Conservation (phyloP, 2,888 invertebrate species). For the Drosophila paranaensis region DNA sequence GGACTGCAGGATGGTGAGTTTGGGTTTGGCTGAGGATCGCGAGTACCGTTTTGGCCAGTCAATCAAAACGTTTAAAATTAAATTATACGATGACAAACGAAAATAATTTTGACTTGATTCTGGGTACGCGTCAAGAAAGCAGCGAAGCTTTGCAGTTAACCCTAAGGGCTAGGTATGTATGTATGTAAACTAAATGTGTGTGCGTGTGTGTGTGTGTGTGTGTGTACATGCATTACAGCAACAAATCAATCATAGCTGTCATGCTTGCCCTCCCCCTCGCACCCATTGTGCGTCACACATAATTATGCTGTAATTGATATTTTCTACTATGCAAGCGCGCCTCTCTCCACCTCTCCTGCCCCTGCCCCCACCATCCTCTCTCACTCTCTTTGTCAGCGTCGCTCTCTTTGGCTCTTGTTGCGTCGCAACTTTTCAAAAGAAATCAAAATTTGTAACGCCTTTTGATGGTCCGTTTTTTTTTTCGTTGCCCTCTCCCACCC, state of each 20-base stretch:
- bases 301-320: slow-evolving; percentile 81
- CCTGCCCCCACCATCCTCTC: neutral
- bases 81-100: slow-evolving; percentile 78
- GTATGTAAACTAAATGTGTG: neutral
- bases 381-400: slow-evolving; percentile 27
- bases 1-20: neutral
- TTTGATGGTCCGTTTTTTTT: slow-evolving; percentile 65
- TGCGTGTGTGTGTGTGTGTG: neutral
- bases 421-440: slow-evolving; percentile 78
- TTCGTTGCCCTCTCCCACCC: neutral
- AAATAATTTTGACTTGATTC: slow-evolving; percentile 56
- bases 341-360: no score
- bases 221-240: slow-evolving; percentile 33
- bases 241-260: slow-evolving; percentile 77
- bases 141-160: slow-evolving; percentile 39
- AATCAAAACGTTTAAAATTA: slow-evolving; percentile 74
- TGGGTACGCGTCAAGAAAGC: slow-evolving; percentile 53
- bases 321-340: slow-evolving; percentile 47
- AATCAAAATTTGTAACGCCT: slow-evolving; percentile 80
- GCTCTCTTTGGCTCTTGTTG: slow-evolving; percentile 31
- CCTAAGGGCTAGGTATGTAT: neutral
- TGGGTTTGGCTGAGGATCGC: slow-evolving; percentile 24
- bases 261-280: slow-evolving; percentile 31
- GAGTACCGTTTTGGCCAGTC: slow-evolving; percentile 68
- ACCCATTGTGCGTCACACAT: slow-evolving; percentile 71